Base-by-base conservation (phyloP, 2,797 vertebrate genomes). In the Enteromius anoplus region DNA sequence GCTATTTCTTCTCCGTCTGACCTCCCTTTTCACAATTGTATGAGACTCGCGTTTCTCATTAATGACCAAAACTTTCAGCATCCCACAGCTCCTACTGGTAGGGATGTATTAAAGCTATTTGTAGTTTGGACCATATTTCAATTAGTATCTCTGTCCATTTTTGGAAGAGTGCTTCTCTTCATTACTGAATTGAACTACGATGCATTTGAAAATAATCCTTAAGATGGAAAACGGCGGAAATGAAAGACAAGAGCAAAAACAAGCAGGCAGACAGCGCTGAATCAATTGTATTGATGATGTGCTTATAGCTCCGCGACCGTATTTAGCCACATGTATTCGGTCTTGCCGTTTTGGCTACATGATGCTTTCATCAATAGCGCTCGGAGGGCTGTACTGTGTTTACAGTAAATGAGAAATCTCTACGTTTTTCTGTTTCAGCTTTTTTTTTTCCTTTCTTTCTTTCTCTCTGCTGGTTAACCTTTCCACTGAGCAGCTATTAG, bases 251-350 rank as follows among this genome's bases (percentile, higher is more conserved):
- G 34, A 40, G 37, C n/a, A 70, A 71, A 82, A 72, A 58, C 55
- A 78, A 65, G 68, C 58, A 21, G 49, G 68, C 80, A 78, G 81
- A 78, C 45, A 66, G 73, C 45, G 47, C 68, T 55, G 49, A 82
- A 85, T 85, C 84, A 82, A 85, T 85, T 78, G 60, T 79, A 82
- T 85, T 82, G 80, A 82, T 75, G 68, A 82, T 66, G 80, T 72
- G 68, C 84, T 85, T 82, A 64, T 71, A 77, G 73, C 65, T 40
- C 75, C 12, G 66, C 5, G 49, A 78, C 84, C n/a, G 23, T 79
- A 75, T 82, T 85, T 79, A 85, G 80, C 75, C 70, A 62, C 85
- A 78, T 53, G 81, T 49, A 42, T 78, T 77, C 15, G 11, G 80
- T 26, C 80, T 49, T 73, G 75, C 75, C 49, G 19, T 77, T 81